A percentile compares a stretch with the other conserved stretches of the same genome.
Evolutionary conservation across 2,113 vertebrate species (phyloP).

Genomic region (Pimephales promelas): DNA sequence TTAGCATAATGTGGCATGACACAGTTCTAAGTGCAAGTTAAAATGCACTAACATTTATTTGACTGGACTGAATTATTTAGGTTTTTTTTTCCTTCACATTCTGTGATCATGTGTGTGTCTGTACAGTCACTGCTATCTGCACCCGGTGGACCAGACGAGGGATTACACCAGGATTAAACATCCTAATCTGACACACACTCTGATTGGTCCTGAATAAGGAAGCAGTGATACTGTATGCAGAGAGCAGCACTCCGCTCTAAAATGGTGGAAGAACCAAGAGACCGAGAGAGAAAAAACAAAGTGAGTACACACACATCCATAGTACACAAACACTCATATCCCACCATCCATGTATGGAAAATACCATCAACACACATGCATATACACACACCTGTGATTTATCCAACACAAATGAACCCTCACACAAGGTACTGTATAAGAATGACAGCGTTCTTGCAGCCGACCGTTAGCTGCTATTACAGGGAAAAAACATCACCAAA

Average conservation of each 20-base stretch:
- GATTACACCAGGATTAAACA: slow-evolving; percentile 69
- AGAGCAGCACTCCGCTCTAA: slow-evolving; percentile 18
- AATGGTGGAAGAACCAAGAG: slow-evolving; percentile 22
- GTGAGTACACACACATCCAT: background rate
- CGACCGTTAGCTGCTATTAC: slow-evolving; percentile 32
- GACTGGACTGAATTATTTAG: background rate
- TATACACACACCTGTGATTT: background rate
- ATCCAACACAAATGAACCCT: background rate
- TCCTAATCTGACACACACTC: slow-evolving; percentile 62
- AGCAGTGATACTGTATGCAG: slow-evolving; percentile 29
- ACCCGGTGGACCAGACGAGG: slow-evolving; percentile 58
- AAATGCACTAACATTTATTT: background rate
- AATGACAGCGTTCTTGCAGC: background rate
- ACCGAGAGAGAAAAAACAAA: background rate
- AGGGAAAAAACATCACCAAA: slow-evolving; percentile 46
- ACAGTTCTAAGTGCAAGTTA: background rate
- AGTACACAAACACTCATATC: background rate
- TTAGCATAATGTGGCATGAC: background rate
- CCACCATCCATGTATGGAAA: background rate
- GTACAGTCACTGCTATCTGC: slow-evolving; percentile 44
- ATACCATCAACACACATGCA: background rate
- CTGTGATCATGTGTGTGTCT: slow-evolving; percentile 19
- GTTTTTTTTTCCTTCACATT: background rate
- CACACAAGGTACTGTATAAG: background rate
- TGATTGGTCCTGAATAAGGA: slow-evolving; percentile 60